phyloP scores from a whole-genome alignment of 2,888 invertebrate species.

The Apamea anceps region DNA sequence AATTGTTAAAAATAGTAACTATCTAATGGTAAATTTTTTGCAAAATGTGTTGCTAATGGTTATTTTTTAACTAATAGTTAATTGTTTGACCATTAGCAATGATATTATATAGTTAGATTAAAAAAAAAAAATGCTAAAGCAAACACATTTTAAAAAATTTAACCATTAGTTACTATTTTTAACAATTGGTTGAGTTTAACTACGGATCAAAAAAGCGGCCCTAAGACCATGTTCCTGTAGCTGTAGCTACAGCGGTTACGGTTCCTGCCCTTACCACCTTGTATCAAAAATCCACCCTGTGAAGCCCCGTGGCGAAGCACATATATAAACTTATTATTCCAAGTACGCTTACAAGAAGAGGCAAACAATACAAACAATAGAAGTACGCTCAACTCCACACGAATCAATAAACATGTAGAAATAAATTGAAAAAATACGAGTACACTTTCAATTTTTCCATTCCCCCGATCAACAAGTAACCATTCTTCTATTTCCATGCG shows the following conservation, averaged over 20 bases:
- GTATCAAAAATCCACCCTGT: background rate
- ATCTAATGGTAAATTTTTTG: too few relatives aligned
- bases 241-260: background rate
- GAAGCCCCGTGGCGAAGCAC: background rate
- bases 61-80: too few relatives aligned
- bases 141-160: too few relatives aligned
- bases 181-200: too few relatives aligned
- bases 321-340: background rate
- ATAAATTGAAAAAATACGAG: slow-evolving; percentile 51
- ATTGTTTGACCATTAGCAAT: too few relatives aligned
- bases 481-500: slow-evolving; percentile 58
- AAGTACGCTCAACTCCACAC: background rate
- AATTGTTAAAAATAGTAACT: too few relatives aligned
- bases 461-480: slow-evolving; percentile 63
- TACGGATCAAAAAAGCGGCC: too few relatives aligned
- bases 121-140: too few relatives aligned
- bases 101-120: too few relatives aligned
- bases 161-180: too few relatives aligned
- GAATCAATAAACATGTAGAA: slow-evolving; percentile 32
- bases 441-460: slow-evolving; percentile 48
- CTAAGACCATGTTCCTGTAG: background rate
- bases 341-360: background rate
- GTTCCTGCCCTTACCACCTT: background rate
- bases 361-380: slow-evolving; percentile 28
- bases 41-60: too few relatives aligned